Evolutionary conservation across 92 coral and sea anemone species (phyloP).

Genomic region (Montipora capitata): DNA sequence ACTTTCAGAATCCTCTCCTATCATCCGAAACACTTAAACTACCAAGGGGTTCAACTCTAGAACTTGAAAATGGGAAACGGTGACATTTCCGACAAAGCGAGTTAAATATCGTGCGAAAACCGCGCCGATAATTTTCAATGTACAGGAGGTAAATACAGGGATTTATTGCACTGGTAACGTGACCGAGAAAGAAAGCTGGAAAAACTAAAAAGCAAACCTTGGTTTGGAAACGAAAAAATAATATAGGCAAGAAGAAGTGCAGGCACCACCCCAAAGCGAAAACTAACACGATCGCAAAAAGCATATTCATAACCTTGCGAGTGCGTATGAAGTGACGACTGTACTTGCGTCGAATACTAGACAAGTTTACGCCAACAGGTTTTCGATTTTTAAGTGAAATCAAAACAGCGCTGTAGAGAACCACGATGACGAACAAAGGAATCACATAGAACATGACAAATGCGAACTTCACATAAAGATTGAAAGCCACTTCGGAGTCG

Average conservation of each 20-base stretch:
- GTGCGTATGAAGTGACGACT: conserved; percentile 68
- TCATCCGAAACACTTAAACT: neutral
- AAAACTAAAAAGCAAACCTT: conserved; percentile 54
- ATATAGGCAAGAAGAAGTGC: conserved; percentile 66
- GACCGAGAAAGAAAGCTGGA: conserved; percentile 57
- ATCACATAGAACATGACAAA: conserved; percentile 75
- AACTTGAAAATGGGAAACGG: neutral
- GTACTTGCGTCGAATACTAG: conserved; percentile 34
- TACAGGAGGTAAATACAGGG: conserved; percentile 74
- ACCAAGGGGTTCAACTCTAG: conserved; percentile 15
- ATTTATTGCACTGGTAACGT: conserved; percentile 76
- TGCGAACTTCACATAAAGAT: conserved; percentile 32
- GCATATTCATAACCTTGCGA: conserved; percentile 71
- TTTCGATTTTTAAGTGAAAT: conserved; percentile 68
- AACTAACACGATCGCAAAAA: conserved; percentile 59
- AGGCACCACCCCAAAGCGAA: conserved; percentile 78
- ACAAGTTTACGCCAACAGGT: conserved; percentile 59
- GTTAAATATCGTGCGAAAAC: conserved; percentile 32
- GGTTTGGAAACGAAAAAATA: conserved; percentile 17
- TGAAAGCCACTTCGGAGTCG: conserved; percentile 23
- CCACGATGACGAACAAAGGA: conserved; percentile 65
- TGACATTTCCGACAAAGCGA: conserved; percentile 1
- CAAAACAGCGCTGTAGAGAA: conserved; percentile 64
- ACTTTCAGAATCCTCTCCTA: neutral
- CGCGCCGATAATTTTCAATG: conserved; percentile 77